phyloP scores from a whole-genome alignment of 2,797 vertebrate genomes.

The Girardinus metallicus region DNA sequence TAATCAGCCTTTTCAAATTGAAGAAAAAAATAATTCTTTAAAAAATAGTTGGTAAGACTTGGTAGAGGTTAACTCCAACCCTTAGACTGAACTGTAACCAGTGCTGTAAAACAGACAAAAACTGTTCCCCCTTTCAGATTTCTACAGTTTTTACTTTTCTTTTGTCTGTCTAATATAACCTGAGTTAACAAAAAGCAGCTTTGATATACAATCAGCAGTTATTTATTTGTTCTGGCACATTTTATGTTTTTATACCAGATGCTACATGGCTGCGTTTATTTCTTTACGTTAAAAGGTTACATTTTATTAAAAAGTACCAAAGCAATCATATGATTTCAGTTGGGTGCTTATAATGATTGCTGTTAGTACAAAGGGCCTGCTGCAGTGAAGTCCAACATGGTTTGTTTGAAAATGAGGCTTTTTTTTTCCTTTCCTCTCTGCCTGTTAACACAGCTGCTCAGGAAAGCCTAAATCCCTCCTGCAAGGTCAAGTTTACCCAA shows the following conservation, averaged over 20 bases:
- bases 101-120: no score
- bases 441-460: constrained; percentile 54
- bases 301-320: neutral
- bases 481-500: constrained; percentile 70
- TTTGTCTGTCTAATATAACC: no score
- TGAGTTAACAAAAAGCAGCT: no score
- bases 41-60: no score
- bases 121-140: no score
- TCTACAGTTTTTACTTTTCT: no score
- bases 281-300: neutral
- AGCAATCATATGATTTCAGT: neutral
- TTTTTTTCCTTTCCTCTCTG: constrained; percentile 45
- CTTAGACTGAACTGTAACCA: no score
- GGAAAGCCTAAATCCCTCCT: constrained; percentile 56
- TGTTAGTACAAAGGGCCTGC: neutral
- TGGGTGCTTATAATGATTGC: neutral
- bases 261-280: neutral
- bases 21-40: no score
- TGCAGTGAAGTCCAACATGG: constrained; percentile 16
- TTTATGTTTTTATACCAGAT: neutral
- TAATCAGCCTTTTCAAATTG: no score
- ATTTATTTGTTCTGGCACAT: neutral
- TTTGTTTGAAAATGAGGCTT: constrained; percentile 7
- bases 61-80: no score
- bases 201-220: neutral